phyloP scores from a whole-genome alignment of 1,140 invertebrate species.

The Polyergus mexicanus region DNA sequence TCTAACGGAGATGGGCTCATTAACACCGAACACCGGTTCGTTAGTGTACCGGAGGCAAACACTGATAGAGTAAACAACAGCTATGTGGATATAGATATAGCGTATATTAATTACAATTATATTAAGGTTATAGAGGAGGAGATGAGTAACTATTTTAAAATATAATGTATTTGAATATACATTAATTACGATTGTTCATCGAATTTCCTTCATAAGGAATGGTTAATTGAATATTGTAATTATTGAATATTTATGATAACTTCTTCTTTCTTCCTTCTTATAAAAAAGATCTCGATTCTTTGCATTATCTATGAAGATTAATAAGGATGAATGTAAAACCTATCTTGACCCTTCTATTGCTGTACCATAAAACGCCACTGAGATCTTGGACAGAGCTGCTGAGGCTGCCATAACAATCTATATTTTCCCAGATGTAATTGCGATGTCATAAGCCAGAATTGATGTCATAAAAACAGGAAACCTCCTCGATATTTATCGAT shows the following conservation, averaged over 20 bases:
- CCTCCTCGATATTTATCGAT: not conserved
- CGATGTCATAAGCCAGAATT: not conserved
- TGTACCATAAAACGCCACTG: not conserved
- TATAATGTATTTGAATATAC: not conserved
- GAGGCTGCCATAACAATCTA: not conserved
- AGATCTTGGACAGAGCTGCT: too few species aligned
- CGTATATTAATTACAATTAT: conserved; percentile 13
- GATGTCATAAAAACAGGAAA: not conserved
- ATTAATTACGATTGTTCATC: too few species aligned
- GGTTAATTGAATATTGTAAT: too few species aligned
- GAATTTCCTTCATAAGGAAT: too few species aligned
- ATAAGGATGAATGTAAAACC: not conserved
- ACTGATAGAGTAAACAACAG: conserved; percentile 27
- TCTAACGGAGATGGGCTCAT: conserved; percentile 31
- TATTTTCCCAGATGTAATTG: not conserved
- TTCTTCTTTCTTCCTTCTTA: too few species aligned
- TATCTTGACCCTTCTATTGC: not conserved
- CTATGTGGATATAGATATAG: not conserved
- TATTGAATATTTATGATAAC: too few species aligned
- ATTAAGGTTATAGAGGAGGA: not conserved
- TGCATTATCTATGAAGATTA: not conserved
- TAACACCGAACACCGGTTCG: conserved; percentile 36
- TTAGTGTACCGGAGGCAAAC: conserved; percentile 26
- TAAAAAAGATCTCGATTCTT: not conserved
- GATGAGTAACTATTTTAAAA: not conserved